Evolutionary conservation across 2,888 invertebrate genomes (phyloP).

Genomic region (Balanococcus diminutus): DNA sequence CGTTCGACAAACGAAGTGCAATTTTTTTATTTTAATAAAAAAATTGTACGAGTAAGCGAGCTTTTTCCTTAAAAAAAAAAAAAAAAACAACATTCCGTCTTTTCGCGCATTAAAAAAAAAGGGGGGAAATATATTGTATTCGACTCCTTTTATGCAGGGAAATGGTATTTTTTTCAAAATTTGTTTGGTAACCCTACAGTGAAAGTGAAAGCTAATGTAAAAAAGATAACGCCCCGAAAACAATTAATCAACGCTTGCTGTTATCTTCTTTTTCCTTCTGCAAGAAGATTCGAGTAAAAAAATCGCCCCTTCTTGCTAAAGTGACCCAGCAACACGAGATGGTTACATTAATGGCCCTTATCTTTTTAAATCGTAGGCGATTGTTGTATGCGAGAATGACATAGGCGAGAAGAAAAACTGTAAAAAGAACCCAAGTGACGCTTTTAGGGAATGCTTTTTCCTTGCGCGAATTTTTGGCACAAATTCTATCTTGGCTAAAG

Average conservation of each 20-base stretch:
- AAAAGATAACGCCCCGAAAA: slow-evolving; percentile 41
- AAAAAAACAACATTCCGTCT: too few relatives aligned
- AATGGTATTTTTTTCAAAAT: slow-evolving; percentile 23
- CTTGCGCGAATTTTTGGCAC: slow-evolving; percentile 2
- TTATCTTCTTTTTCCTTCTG: slow-evolving; percentile 2
- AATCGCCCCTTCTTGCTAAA: slow-evolving; percentile 11
- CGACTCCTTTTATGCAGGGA: neutral
- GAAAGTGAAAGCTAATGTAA: slow-evolving; percentile 41
- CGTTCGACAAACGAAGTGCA: neutral
- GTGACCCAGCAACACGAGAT: slow-evolving; percentile 33
- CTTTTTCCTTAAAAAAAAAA: neutral
- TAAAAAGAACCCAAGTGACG: slow-evolving; percentile 6
- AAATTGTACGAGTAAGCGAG: neutral
- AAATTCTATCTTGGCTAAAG: slow-evolving; percentile 4
- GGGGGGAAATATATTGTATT: neutral
- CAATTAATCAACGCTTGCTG: slow-evolving; percentile 39
- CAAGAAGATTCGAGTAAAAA: slow-evolving; percentile 26
- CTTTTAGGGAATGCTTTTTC: slow-evolving; percentile 22
- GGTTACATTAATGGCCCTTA: slow-evolving; percentile 35
- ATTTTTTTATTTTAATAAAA: too few relatives aligned
- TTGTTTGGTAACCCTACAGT: slow-evolving; percentile 36
- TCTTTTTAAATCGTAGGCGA: slow-evolving; percentile 32
- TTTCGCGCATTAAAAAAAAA: neutral
- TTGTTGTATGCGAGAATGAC: slow-evolving; percentile 31
- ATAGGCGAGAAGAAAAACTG: slow-evolving; percentile 35